Conservation (phyloP, 2,888 invertebrate species). For the Sarcophaga variegata region DNA sequence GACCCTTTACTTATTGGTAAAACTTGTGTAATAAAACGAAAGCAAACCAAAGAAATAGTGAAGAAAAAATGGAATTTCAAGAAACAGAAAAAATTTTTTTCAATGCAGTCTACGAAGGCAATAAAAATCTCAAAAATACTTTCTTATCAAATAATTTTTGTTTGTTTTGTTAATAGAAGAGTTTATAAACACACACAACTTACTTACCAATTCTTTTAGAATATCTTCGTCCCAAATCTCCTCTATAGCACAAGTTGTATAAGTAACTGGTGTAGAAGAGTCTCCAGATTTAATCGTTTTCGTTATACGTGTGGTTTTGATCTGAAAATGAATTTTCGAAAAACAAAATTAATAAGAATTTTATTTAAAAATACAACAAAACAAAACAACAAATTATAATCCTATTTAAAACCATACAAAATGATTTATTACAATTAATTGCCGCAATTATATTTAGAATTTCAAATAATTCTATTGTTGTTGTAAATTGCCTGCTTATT, state of each 20-base stretch:
- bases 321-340: constrained; percentile 77
- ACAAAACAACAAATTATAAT: too few species aligned
- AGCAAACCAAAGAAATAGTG: too few species aligned
- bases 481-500: not conserved
- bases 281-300: constrained; percentile 80
- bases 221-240: constrained; percentile 90
- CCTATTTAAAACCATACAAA: not conserved
- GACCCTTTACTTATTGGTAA: too few species aligned
- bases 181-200: not conserved
- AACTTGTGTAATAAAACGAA: too few species aligned
- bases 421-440: not conserved
- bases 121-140: too few species aligned
- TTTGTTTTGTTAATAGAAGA: too few species aligned
- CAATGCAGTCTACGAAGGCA: too few species aligned
- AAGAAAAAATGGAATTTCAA: too few species aligned
- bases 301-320: constrained; percentile 82
- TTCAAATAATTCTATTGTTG: not conserved
- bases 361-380: not conserved
- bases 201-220: constrained; percentile 87
- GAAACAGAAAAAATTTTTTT: too few species aligned
- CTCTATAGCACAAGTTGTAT: constrained; percentile 85
- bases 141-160: too few species aligned
- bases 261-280: constrained; percentile 82
- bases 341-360: constrained; percentile 6
- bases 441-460: not conserved